Base-by-base conservation (phyloP, 2,113 vertebrate species). In the Nothocercus julius region DNA sequence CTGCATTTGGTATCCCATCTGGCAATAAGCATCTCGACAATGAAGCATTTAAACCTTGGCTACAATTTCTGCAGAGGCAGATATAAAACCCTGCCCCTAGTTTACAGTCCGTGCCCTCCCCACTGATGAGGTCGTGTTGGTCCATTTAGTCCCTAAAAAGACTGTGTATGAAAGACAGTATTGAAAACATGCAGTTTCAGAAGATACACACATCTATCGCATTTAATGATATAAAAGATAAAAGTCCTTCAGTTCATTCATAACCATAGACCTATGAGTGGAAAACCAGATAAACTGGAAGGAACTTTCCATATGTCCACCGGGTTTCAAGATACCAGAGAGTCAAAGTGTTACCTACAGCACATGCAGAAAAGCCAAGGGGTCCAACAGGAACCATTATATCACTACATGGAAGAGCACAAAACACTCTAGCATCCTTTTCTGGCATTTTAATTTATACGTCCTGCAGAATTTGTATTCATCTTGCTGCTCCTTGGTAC, bases 191-290 rank as follows among this genome's bases (percentile, higher is more conserved):
- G 11, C 13, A 49, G 34, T 24, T 87, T 32, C 2, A 67, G 54
- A 51, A 53, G 63, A 19, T 58, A 47, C 21, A 56, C 17, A n/a
- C 22, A 62, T 42, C 36, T 61, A 14, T 8, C 45, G 45, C 49
- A 83, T 77, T 84, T 61, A 58, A 77, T 4, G 51, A 75, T 5
- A 45, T 17, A 74, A 19, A 67, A 89, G 20, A 74, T 58, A 76
- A 82, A 72, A 96, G 67, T 88, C 92, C 93, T 13, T 83, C 72
- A 79, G 40, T 20, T 93, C 87, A 87, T 82, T 93, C 79, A 78
- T 36, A 54, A 76, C 64, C 66, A 28, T 14, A 12, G 95, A 17
- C 56, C 75, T 69, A 83, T 9, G 44, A 85, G 21, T 66, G 18
- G 16, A 91, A 93, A 93, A 91, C 7, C 0, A 82, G n/a, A 28